These are phyloP conservation scores for Sebastes matsubarae DNA, from an alignment of 2,797 vertebrate species.

Conservation along the genomic window DNA sequence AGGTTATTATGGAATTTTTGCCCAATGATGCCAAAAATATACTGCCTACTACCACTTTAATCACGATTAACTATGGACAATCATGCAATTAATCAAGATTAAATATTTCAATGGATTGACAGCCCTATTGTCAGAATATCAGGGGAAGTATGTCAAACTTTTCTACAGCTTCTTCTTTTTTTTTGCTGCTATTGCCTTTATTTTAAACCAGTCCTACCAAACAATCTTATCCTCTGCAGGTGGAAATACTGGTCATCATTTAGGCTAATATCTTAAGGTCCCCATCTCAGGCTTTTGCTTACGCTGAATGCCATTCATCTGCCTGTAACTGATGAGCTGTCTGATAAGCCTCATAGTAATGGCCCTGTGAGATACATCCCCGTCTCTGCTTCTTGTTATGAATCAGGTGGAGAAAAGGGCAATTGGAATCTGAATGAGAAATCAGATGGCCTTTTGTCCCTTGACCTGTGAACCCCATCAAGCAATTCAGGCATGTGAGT, in stretches of 20 bases:
- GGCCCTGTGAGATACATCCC: constrained; percentile 30
- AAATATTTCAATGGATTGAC: neutral
- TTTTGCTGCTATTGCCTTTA: neutral
- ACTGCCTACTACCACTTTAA: too few species aligned
- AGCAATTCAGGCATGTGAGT: constrained; percentile 11
- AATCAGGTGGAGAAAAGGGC: constrained; percentile 47
- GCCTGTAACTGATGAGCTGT: constrained; percentile 39
- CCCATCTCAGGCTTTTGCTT: constrained; percentile 36
- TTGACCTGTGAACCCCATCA: constrained; percentile 28
- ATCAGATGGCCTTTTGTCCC: constrained; percentile 48
- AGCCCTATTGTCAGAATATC: neutral
- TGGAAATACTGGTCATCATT: constrained; percentile 40
- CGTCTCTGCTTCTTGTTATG: constrained; percentile 4
- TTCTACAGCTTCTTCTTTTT: neutral
- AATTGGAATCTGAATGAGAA: constrained; percentile 48
- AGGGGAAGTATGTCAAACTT: neutral
- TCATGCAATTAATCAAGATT: too few species aligned
- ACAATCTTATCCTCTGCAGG: constrained; percentile 21
- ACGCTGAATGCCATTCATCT: constrained; percentile 49
- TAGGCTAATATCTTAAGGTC: constrained; percentile 50
- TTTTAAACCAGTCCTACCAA: neutral
- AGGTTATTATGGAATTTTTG: too few species aligned
- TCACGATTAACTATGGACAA: too few species aligned
- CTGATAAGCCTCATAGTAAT: constrained; percentile 49
- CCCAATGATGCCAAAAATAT: too few species aligned